Evolutionary conservation across 2,797 vertebrate species (phyloP), one percentile per base, ranked within the genome.

Genomic region (Buphagus erythrorhynchus): DNA sequence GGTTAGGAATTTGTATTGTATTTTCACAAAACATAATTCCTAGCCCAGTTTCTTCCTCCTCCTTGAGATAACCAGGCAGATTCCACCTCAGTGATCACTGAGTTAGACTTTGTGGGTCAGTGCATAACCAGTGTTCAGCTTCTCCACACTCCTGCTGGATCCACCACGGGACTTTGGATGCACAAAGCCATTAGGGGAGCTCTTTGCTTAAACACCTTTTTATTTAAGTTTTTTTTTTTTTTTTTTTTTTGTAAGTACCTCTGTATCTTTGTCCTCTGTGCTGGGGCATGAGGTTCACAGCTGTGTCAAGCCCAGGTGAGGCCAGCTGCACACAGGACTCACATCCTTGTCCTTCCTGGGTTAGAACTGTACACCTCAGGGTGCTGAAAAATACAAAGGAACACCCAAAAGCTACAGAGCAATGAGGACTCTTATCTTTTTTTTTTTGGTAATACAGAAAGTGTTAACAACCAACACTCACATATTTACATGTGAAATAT

Each of bases 1-100:
- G 79, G 80, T 84, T 88, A 95, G 94, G 91, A 96, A 95, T 95
- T 95, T 86, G 76, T 15, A 95, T 92, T 95, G 82, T 95, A 77
- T 92, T 88, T 95, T 95, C 88, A 93, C 85, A 84, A 83, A 95
- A 90, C 62, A 45, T 45, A 86, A 94, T 68, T 90, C 43, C 48
- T 79, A 79, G 35, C 7, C 28, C 33, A 51, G 45, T 89, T 93
- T 91, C 72, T 65, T 54, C 49, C 54, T 87, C 28, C 62, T 95
- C n/a, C 48, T 63, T 33, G 49, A 93, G 79, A 88, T 82, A 79
- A 86, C 35, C 42, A 73, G 63, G 77, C 82, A 93, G 88, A 93
- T 75, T 78, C 69, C 63, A 90, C 73, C 78, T 93, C 90, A 81
- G 26, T 35, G 66, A n/a, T 33, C 68, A 80, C 35, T 5, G 14